Base-by-base conservation (phyloP, 2,113 vertebrate species). In the Otus sunia region DNA sequence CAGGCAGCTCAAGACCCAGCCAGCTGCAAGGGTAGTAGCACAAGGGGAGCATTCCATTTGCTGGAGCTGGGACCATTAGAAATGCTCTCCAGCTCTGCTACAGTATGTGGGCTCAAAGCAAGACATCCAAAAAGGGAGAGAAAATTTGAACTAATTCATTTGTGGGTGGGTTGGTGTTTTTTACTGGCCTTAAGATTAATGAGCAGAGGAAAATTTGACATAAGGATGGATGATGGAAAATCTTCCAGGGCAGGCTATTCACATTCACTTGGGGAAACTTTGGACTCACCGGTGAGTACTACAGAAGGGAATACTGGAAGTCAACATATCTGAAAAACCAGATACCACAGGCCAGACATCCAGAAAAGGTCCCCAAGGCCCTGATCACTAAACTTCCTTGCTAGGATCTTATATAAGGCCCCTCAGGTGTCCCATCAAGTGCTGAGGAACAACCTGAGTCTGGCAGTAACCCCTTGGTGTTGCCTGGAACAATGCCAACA, bases 151-250 rank as follows among this genome's bases (percentile, higher is more conserved):
- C 25, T 13, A n/a, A 79, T 5, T 11, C 5, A 36, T 69, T 15
- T 19, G 12, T 12, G 3, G 2, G 1, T 32, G 6, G 3, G 1
- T 9, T 62, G 19, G 17, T 34, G 0, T 14, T 39, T 56, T 59
- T 43, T 30, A 4, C 12, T n/a, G 6, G 3, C 10, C 12, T 27
- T 30, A 20, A 84, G 10, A 50, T 50, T 32, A 74, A 50, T 50
- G 15, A 77, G 30, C 14, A 71, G 80, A 50, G 22, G 39, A 30
- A 88, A 78, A 27, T 6, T n/a, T 66, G 26, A 14, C 45, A 6
- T 2, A 12, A 9, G n/a, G 23, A 26, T 76, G 47, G 75, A 52
- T 13, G 15, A 63, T 3, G 15, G 45, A 36, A 68, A 79, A 36
- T 59, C 13, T 78, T 62, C 41, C 52, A 45, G 56, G 29, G 19